Evolutionary conservation across 2,113 vertebrate genomes (phyloP), one percentile per base, ranked within the genome.

Genomic region (Urocitellus parryii): DNA sequence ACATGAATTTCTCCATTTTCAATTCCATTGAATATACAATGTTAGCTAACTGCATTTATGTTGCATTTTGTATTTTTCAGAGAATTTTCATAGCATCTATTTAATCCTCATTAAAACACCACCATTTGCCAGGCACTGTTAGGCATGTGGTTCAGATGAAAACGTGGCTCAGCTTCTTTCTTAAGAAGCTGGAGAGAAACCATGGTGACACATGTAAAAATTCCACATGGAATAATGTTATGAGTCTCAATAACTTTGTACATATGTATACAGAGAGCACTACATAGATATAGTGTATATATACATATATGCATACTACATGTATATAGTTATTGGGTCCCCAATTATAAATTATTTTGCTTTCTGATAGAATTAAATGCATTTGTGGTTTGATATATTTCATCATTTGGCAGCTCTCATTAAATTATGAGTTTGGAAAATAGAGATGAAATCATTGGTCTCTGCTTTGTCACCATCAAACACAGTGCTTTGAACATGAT

Each of bases 31-130:
- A 61, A 24, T 73, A 93, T 68, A 93, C 63, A 91, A 25, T 61
- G 10, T 73, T 12, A 67, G 45, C 20, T 96, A 4, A 16, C 22
- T 72, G 12, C 61, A 20, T 83, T 51, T 72, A 51, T 88, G 81
- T 63, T 24, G 24, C 45, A 77, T 68, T 94, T 95, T 87, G 13
- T 63, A 51, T 77, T 92, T 94, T 96, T 87, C 37, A 80, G 91
- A 88, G 22, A 74, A 70, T 13, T 79, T 84, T 84, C 17, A 77
- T 58, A 37, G 18, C 8, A 70, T 84, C 42, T 94, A 61, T 83
- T 53, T 83, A 80, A 92, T 74, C 45, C 3, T 87, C 58, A 63
- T 70, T 91, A 56, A 86, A 85, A 91, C 61, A 76, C 32, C 73
- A 39, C 72, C 25, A 80, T 29, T 65, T 73, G 27, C 27, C 39